Evolutionary conservation across 2,888 invertebrate species (phyloP).

Genomic region (Trisateles emortualis): DNA sequence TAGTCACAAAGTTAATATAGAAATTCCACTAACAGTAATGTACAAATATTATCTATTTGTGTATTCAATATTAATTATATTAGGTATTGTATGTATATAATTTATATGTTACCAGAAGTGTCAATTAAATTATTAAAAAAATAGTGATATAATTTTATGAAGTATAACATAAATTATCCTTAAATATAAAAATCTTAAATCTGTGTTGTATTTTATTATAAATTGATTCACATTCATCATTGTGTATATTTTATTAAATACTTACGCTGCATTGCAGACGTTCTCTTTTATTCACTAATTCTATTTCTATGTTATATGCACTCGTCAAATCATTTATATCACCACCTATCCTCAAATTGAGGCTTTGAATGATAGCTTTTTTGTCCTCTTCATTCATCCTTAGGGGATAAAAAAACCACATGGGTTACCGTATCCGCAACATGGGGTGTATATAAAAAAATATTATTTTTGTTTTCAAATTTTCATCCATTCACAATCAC

Average conservation of each 20-base stretch:
- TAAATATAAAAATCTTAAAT: too few relatives aligned
- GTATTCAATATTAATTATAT: too few relatives aligned
- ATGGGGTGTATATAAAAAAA: background rate
- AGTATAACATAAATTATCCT: too few relatives aligned
- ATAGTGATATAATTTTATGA: too few relatives aligned
- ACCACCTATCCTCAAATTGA: conserved; percentile 72
- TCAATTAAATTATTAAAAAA: too few relatives aligned
- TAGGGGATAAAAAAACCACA: background rate
- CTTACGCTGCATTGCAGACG: conserved; percentile 69
- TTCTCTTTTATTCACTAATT: conserved; percentile 60
- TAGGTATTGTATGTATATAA: too few relatives aligned
- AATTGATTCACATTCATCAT: too few relatives aligned
- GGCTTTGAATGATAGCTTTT: conserved; percentile 80
- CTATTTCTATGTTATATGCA: conserved; percentile 64
- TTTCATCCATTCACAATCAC: background rate
- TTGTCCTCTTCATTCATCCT: conserved; percentile 65
- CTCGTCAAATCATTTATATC: conserved; percentile 70
- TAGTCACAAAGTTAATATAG: background rate
- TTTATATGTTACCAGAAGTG: too few relatives aligned
- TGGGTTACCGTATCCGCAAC: conserved; percentile 1
- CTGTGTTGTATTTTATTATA: too few relatives aligned
- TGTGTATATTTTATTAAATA: conserved; percentile 16
- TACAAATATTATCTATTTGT: background rate
- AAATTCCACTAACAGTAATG: background rate
- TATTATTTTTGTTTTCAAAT: background rate